Base-by-base conservation (phyloP, 1,140 invertebrate genomes). In the Mamestra configurata region DNA sequence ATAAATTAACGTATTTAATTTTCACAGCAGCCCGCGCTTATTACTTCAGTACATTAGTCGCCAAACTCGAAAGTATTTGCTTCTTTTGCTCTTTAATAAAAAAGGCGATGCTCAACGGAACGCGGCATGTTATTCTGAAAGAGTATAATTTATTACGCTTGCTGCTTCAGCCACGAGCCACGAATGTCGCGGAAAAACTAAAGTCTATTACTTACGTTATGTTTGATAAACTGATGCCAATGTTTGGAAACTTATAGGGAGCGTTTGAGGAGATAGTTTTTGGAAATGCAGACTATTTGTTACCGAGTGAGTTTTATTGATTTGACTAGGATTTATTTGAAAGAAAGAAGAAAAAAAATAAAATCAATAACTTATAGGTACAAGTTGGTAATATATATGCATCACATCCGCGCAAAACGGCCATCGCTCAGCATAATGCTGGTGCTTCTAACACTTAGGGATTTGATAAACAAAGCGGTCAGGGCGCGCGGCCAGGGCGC, bases 141-240 rank as follows among this genome's bases (percentile, higher is more conserved):
- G 79, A 82, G 81, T 85, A 85, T 88, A 88, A 88, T 86, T 88
- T 88, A 88, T 88, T 85, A 76, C 86, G 81, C 85, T 86, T 82
- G 68, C 79, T 79, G 71, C 73, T 81, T 81, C 82, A 84, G 79
- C 11, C 43, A 46, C 13, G 27, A 70, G 73, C 59, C 73, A 79
- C 79, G 79, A 83, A 82, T 78, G 79, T 81, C 79, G 71, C 75
- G 80, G 43, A 76, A 82, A 76, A 68, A 72, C 22, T 71, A 64
- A 49, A 49, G 27, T n/a, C 27, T 81, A 49, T 78, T 80, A 66
- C 75, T 78, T 80, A 57, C 71, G 59, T 78, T 82, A 82, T 57
- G 72, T 80, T 82, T 82, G 78, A 66, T 73, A 73, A 79, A 66
- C 31, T 61, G 35, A 61, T 66, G 68, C 59, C 61, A 68, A 57